Conservation (phyloP, 2,888 invertebrate species). For the Abscondita cerata region DNA sequence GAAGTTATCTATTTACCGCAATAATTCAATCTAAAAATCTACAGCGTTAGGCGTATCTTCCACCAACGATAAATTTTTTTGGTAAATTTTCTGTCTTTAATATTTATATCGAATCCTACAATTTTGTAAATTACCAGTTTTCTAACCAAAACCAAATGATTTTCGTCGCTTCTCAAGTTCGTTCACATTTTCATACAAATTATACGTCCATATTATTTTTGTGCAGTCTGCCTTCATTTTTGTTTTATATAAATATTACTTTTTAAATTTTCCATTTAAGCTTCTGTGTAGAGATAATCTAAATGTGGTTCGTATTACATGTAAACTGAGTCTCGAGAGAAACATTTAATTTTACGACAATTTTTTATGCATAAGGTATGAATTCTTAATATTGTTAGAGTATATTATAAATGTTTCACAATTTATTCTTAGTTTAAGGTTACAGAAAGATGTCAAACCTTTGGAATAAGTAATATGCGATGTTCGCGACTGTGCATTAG, state of each 20-base stretch:
- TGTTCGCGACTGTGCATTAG: not conserved
- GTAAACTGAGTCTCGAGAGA: not conserved
- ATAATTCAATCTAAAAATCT: conserved; percentile 10
- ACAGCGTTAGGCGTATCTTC: not conserved
- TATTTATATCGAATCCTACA: not conserved
- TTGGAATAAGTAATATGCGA: conserved; percentile 3
- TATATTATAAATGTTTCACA: not conserved
- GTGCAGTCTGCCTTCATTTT: too few relatives aligned
- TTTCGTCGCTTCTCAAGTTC: not conserved
- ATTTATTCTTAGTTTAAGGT: not conserved
- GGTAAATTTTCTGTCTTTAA: conserved; percentile 4
- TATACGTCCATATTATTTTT: too few relatives aligned
- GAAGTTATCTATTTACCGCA: conserved; percentile 2
- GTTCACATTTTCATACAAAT: too few relatives aligned
- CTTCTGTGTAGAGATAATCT: not conserved
- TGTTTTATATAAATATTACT: not conserved
- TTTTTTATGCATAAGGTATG: conserved; percentile 1
- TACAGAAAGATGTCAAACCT: not conserved
- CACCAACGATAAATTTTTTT: conserved; percentile 2
- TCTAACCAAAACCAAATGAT: not conserved
- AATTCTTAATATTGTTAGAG: not conserved
- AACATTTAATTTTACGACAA: conserved; percentile 3
- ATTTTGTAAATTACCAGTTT: not conserved
- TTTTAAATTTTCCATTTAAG: not conserved
- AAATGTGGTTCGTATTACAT: too few relatives aligned